Base-by-base conservation (phyloP, 2,888 invertebrate species). In the Cyclophora albipunctata region DNA sequence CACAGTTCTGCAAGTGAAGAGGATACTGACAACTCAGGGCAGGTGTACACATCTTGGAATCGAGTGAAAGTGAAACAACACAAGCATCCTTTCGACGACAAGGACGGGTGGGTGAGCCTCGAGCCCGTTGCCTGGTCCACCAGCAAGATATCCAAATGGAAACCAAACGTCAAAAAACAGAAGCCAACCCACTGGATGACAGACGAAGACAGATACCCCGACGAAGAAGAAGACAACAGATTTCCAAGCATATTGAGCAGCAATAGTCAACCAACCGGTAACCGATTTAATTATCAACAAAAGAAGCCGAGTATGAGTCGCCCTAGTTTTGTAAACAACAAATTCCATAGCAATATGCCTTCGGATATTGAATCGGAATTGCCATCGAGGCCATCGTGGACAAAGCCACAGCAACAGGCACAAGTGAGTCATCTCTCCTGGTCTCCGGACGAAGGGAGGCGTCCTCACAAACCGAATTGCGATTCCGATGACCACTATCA, bases 71-170 rank as follows among this genome's bases (percentile, higher is more conserved):
- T 89, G 5, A 89, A 89, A 66, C 89, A 89, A 63, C 90, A 90
- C 54, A 89, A 91, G 54, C 90, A 91, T 65, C 91, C 92, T 0
- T 91, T 89, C 57, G 92, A 94, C 51, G 92, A 94, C 58, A 91
- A 92, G 64, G 92, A 92, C 50, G 94, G 94, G 1, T 95, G 95
- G 95, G 93, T 95, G 0, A 92, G 93, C 1, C 75, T 95, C 50
- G 94, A 95, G 59, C 94, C 92, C 3, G 91, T 95, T 3, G 94
- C 94, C 0, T 95, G 94, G 94, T 94, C 94, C 0, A 91, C 93
- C 6, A 94, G 94, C 61, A 94, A 94, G 80, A 92, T 94, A 57
- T 93, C 94, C 2, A 94, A 94, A 75, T 95, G 94, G 95, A 92
- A 94, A 68, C 91, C 92, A 0, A 91, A 91, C 57, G 82, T 90